These are phyloP conservation scores for Hozukius guyotensis DNA, from an alignment of 2,797 vertebrate genomes.

Conservation along the genomic window DNA sequence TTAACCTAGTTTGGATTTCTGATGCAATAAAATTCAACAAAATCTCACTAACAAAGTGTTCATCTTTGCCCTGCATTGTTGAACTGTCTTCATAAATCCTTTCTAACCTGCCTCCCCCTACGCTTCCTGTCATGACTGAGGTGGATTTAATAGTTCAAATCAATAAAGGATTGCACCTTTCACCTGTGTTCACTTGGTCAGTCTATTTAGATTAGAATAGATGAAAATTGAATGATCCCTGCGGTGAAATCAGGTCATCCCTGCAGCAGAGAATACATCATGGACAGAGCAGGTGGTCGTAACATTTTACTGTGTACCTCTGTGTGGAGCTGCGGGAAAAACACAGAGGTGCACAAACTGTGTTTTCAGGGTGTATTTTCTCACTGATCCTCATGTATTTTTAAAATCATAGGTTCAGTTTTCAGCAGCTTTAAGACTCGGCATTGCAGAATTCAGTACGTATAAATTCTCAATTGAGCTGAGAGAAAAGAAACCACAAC, in stretches of 20 bases:
- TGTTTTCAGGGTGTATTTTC: conserved; percentile 6
- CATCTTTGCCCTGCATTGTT: neutral
- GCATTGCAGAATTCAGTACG: conserved; percentile 1
- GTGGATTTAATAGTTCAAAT: conserved; percentile 9
- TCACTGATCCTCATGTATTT: conserved; percentile 39
- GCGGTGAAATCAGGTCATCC: conserved; percentile 17
- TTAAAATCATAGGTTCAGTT: conserved; percentile 33
- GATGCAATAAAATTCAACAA: neutral
- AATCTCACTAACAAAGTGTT: neutral
- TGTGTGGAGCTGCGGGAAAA: neutral
- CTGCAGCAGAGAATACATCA: conserved; percentile 13
- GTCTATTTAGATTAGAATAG: conserved; percentile 40
- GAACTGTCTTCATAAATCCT: neutral
- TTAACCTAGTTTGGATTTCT: neutral
- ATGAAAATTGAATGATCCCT: conserved; percentile 40
- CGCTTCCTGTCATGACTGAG: neutral
- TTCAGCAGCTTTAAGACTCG: conserved; percentile 11
- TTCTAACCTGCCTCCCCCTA: neutral
- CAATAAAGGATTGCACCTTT: conserved; percentile 35
- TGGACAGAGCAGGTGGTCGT: conserved; percentile 1
- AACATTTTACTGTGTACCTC: neutral
- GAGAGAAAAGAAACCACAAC: neutral
- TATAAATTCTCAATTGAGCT: neutral
- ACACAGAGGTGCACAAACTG: neutral
- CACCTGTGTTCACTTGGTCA: conserved; percentile 23